Conservation (phyloP, 2,888 invertebrate species). For the Ophraella communa region DNA sequence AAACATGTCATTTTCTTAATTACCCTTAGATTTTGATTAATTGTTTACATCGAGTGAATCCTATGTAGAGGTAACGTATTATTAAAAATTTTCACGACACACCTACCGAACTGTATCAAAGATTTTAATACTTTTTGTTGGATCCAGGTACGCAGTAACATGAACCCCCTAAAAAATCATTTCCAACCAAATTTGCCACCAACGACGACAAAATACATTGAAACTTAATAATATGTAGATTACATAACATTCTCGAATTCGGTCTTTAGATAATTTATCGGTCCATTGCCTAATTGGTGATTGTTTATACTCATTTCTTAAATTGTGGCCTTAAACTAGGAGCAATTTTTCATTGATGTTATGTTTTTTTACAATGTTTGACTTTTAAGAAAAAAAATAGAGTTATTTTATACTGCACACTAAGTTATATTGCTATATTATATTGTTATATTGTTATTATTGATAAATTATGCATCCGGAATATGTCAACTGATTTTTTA, state of each 20-base stretch:
- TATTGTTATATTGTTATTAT: no score
- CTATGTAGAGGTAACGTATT: neutral
- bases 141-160: slow-evolving; percentile 15
- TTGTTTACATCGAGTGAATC: neutral
- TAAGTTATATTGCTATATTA: no score
- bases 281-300: neutral
- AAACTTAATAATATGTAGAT: slow-evolving; percentile 8
- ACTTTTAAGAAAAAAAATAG: no score
- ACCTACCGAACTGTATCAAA: neutral
- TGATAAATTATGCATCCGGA: no score
- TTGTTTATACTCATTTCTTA: no score
- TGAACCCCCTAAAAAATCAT: neutral
- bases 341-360: no score
- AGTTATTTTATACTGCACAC: no score
- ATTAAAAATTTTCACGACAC: slow-evolving; percentile 13
- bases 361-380: no score
- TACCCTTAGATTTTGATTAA: neutral
- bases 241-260: slow-evolving; percentile 4
- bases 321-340: no score
- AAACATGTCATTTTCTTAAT: neutral
- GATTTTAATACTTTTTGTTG: slow-evolving; percentile 9
- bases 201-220: slow-evolving; percentile 14
- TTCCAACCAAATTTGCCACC: slow-evolving; percentile 11
- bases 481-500: no score
- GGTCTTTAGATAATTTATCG: neutral